Conservation (phyloP, 1,140 invertebrate genomes). For the Pectinophora gossypiella region DNA sequence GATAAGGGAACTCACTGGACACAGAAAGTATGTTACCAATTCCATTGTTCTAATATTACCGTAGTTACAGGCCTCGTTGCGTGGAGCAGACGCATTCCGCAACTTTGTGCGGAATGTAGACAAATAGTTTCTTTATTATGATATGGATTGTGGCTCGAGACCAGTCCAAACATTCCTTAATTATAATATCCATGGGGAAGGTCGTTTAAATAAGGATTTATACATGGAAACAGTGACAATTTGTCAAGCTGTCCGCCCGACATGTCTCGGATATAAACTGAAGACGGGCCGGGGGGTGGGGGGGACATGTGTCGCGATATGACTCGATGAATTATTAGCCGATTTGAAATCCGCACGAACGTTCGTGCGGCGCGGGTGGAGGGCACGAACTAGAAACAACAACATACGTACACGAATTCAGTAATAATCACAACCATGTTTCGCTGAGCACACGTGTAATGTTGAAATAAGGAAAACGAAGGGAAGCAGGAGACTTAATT, state of each 20-base stretch:
- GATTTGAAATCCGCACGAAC: too few relatives aligned
- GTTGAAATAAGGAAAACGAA: too few relatives aligned
- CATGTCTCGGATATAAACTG: not conserved
- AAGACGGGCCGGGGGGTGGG: too few relatives aligned
- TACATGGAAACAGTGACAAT: not conserved
- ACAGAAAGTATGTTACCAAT: too few relatives aligned
- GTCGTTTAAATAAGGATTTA: conserved; percentile 1
- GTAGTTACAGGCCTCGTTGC: not conserved
- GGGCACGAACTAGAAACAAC: too few relatives aligned
- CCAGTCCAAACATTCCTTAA: not conserved
- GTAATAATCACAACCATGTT: too few relatives aligned
- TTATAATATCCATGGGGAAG: not conserved
- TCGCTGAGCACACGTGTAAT: too few relatives aligned
- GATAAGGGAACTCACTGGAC: too few relatives aligned
- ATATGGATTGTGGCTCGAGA: not conserved
- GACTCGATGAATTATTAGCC: not conserved
- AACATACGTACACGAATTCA: too few relatives aligned
- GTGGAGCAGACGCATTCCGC: not conserved
- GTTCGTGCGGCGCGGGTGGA: too few relatives aligned
- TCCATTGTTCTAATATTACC: too few relatives aligned
- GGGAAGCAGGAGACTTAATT: too few relatives aligned
- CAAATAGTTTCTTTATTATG: not conserved
- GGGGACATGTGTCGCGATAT: not conserved
- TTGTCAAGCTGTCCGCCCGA: not conserved
- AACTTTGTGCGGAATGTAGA: not conserved